Evolutionary conservation across 2,113 vertebrate genomes (phyloP).

Genomic region (Festucalex cinctus): DNA sequence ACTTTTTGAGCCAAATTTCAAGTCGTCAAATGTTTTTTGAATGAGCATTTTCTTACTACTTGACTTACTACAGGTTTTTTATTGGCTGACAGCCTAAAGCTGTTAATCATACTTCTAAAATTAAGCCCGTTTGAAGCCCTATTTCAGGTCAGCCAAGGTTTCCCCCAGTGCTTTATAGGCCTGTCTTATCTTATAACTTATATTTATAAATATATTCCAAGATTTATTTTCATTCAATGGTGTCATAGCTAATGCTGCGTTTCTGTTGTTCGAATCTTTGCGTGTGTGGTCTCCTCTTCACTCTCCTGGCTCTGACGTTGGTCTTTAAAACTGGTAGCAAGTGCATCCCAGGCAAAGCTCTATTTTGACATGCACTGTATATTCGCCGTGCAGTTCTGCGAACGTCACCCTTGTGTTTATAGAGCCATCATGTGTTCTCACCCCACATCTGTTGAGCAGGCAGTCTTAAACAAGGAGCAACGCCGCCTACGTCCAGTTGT

Average conservation of each 20-base stretch:
- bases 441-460: constrained; percentile 52
- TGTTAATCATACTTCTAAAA: neutral
- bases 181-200: neutral
- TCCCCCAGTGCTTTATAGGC: no score
- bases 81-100: no score
- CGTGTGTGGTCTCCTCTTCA: constrained; percentile 31
- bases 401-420: constrained; percentile 20
- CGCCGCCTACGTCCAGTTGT: constrained; percentile 34
- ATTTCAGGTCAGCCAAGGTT: no score
- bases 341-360: constrained; percentile 28
- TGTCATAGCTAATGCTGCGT: neutral
- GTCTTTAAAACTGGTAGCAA: constrained; percentile 43
- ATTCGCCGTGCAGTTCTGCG: neutral
- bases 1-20: no score
- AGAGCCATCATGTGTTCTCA: constrained; percentile 10
- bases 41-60: no score
- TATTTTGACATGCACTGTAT: constrained; percentile 42
- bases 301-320: constrained; percentile 3
- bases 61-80: no score
- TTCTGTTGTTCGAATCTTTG: neutral
- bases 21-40: no score
- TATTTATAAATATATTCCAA: neutral
- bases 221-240: neutral
- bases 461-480: constrained; percentile 37
- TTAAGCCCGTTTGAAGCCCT: neutral